Base-by-base conservation (phyloP, 2,797 vertebrate genomes). In the Leptodactylus fallax region DNA sequence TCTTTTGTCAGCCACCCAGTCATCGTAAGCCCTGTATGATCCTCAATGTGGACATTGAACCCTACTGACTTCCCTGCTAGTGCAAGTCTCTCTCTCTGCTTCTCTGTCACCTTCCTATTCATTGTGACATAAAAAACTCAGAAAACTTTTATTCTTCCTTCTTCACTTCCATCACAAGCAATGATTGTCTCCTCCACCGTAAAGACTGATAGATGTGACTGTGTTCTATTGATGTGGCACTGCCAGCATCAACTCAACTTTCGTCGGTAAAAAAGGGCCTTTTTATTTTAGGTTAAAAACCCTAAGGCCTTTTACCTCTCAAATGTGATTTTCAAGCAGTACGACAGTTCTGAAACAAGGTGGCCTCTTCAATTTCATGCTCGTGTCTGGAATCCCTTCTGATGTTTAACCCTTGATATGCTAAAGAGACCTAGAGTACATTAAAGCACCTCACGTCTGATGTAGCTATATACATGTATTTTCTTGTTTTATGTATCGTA, bases 241-340 rank as follows among this genome's bases (percentile, higher is more conserved):
- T 76, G 79, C 47, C 84, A 82, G 79, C 79, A 60, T 82, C 83
- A 78, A 78, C 69, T 89, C 69, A 58, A 65, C 79, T 69, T 74
- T 77, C 79, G 58, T 55, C 71, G 49, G 69, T 81, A 72, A 79
- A 87, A 88, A 76, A 77, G 87, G 49, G 47, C 51, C 51, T 89
- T 89, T 77, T 86, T 69, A 86, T 86, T 82, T 82, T 81, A 89
- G 79, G 87, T 89, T 82, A 81, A 80, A 89, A 85, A 63, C 71
- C 87, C 87, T 78, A 45, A 85, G 87, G 87, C 87, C 79, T 89
- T 89, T 86, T 86, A 89, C 87, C 84, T 89, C 87, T 89, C 79
- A 86, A 85, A 86, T 88, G 83, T 83, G 87, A 89, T 85, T 89
- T 82, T 86, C 79, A 86, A 65, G 71, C 67, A 55, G 79, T 78